Evolutionary conservation across 2,113 vertebrate species (phyloP), one percentile per base, ranked within the genome.

Genomic region (Oreochromis niloticus): DNA sequence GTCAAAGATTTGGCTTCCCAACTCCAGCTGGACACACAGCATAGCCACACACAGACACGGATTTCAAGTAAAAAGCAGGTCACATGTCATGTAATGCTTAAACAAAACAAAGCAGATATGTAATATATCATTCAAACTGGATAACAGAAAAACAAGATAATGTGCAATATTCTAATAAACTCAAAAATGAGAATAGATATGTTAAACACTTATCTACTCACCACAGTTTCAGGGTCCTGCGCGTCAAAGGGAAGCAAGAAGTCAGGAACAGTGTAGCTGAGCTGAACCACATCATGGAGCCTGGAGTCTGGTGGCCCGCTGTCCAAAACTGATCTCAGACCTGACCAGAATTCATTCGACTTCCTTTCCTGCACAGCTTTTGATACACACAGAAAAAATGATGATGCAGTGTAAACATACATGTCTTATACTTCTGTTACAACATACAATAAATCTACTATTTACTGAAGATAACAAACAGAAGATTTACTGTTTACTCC

Each of bases 341-440:
- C 96, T 75, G 96, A 97, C 98, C 98, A 99, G 93, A 99, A 99
- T 3, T 63, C 81, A 75, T 96, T 93, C 90, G 98, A 91, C 48
- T 89, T 83, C 27, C 91, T 86, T 68, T 55, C 79, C 12, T 34
- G 85, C 4, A 16, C 71, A 63, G 54, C 32, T 87, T 95, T 88
- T 66, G 36, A 7, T 17, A 79, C 13, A 81, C 22, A 3, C 50
- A 55, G 19, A 96, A 22, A 9, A 56, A 43, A 39, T 7, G 0
- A 68, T 22, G 6, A 16, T 27, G 7, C 17, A 14, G 27, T 13
- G 24, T 82, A 66, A n/a, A 78, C 63, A 68, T 13, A 39, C 19
- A 39, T 68, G 63, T 68, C 63, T 22, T 68, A 39, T 66, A 39
- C 19, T 66, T 66, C 10, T 66, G 34, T 24, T 9, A 32, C 12